Evolutionary conservation across 2,797 vertebrate species (phyloP), one percentile per base, ranked within the genome.

Genomic region (Sandelia bainsii): DNA sequence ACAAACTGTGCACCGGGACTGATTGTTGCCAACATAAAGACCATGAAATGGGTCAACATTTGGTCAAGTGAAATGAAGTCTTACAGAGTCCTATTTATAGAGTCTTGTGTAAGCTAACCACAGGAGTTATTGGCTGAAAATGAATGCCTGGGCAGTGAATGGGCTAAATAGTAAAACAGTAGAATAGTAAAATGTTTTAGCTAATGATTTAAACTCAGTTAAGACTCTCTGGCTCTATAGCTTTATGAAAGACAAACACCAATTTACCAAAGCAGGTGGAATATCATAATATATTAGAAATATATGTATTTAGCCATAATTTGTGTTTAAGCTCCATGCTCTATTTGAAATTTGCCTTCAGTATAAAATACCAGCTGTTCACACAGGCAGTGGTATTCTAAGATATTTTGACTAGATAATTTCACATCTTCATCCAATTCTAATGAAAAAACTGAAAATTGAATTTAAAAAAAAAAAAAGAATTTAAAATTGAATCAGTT

Each of bases 81-180:
- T 71, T 49, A 54, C 60, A 25, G 51, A 39, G 69, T 50, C 7
- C 73, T 86, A 89, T 85, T 89, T 83, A 84, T 86, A 84, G 84
- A 54, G 27, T 2, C 52, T 74, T 81, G 69, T 80, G 74, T 72
- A 71, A 84, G 76, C 45, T 7, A 51, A 51, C 66, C 60, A 64
- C 20, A 7, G 65, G 74, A 57, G 54, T 59, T 10, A 25, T 27
- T 72, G 71, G 57, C 57, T 78, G 25, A 20, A 77, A 65, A 68
- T 17, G 51, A 34, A 23, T 25, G 25, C 29, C n/a, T 20, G 27
- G 57, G 63, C 19, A 32, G 56, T 57, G 65, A 79, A 60, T 1
- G 16, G 34, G 69, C 17, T 40, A 42, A 66, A 72, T 1, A 60
- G 37, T 10, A 66, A 45, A 58, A 2, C n/a, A 64, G 34, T 16